These are phyloP conservation scores for Eclectus roratus DNA, from an alignment of 2,113 vertebrate genomes.

Conservation along the genomic window DNA sequence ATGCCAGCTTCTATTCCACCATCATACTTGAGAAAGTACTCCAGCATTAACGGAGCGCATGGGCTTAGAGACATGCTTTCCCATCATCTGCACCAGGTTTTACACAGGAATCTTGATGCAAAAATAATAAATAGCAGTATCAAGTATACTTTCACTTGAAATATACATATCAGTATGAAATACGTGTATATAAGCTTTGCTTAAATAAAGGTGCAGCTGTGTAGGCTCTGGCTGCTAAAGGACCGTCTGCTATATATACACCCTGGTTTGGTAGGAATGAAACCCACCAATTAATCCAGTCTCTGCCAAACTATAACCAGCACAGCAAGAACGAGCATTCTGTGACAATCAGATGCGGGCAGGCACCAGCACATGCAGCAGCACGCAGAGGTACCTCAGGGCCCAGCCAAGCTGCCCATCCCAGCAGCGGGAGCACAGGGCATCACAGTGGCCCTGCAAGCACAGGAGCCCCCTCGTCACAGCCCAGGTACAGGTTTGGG, in stretches of 20 bases:
- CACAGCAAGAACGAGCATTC: rapidly evolving
- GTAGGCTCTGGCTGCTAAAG: not conserved
- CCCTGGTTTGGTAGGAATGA: not conserved
- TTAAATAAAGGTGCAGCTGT: not conserved
- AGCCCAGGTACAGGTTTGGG: not conserved
- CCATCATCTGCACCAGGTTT: not conserved
- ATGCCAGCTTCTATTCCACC: not conserved
- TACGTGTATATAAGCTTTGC: rapidly evolving
- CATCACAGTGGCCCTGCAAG: not conserved
- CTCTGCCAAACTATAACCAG: not conserved
- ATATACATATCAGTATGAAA: not conserved
- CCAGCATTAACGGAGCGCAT: not conserved
- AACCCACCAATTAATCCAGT: not conserved
- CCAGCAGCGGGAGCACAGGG: not conserved
- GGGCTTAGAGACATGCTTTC: not conserved
- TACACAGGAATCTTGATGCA: not conserved
- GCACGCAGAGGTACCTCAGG: rapidly evolving
- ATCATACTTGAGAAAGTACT: not conserved
- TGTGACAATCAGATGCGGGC: rapidly evolving
- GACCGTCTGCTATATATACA: not conserved
- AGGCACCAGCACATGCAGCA: rapidly evolving
- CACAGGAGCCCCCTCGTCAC: rapidly evolving
- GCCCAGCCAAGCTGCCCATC: not conserved
- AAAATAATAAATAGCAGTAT: not conserved
- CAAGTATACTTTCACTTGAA: not conserved